Conservation (phyloP, 2,888 invertebrate species). For the Therioaphis trifolii region DNA sequence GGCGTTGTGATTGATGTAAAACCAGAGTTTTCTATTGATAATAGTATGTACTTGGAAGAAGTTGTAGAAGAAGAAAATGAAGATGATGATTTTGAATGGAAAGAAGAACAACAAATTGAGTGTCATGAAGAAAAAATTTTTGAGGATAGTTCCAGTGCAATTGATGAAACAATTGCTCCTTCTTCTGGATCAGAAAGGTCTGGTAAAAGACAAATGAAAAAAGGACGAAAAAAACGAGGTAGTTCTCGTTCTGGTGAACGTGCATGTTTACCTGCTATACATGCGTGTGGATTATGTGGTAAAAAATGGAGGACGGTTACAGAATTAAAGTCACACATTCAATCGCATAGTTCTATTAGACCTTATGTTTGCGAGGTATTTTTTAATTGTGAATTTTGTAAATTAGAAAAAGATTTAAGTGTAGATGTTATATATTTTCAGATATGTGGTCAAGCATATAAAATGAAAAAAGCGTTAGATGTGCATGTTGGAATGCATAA, state of each 20-base stretch:
- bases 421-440: not conserved
- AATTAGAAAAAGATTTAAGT: too few relatives aligned
- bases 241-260: slow-evolving; percentile 63
- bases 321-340: slow-evolving; percentile 64
- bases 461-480: slow-evolving; percentile 65
- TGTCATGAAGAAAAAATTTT: slow-evolving; percentile 44
- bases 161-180: slow-evolving; percentile 36
- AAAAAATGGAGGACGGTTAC: slow-evolving; percentile 65
- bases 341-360: slow-evolving; percentile 64
- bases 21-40: slow-evolving; percentile 55
- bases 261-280: slow-evolving; percentile 64
- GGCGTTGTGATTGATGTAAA: slow-evolving; percentile 37
- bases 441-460: slow-evolving; percentile 65
- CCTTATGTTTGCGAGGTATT: slow-evolving; percentile 64
- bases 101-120: slow-evolving; percentile 60
- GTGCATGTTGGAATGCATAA: slow-evolving; percentile 65
- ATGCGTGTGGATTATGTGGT: slow-evolving; percentile 63
- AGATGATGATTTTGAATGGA: slow-evolving; percentile 65
- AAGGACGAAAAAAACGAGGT: slow-evolving; percentile 54
- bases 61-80: slow-evolving; percentile 50
- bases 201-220: slow-evolving; percentile 58
- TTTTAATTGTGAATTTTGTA: not conserved
- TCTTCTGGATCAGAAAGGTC: slow-evolving; percentile 56
- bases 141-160: slow-evolving; percentile 51
- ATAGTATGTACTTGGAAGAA: slow-evolving; percentile 53